These are phyloP conservation scores for Cyclargus thomasi DNA, from an alignment of 1,140 invertebrate species.

Conservation along the genomic window DNA sequence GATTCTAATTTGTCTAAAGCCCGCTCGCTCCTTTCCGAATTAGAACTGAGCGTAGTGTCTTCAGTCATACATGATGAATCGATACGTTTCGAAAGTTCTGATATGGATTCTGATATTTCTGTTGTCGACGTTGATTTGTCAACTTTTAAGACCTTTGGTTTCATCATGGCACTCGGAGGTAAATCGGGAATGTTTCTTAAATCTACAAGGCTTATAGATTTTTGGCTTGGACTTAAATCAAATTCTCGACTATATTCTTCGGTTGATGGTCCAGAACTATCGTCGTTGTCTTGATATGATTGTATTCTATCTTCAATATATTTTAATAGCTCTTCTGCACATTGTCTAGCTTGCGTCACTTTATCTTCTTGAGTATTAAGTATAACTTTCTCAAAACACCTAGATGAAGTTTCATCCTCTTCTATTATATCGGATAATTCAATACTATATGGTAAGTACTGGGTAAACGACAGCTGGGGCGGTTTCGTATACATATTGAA, in stretches of 20 bases:
- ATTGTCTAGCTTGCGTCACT: conserved; percentile 33
- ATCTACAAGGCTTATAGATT: conserved; percentile 63
- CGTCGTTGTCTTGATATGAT: conserved; percentile 37
- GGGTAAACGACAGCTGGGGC: conserved; percentile 41
- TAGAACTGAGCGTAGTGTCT: conserved; percentile 45
- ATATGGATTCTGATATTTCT: conserved; percentile 55
- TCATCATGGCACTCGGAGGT: conserved; percentile 59
- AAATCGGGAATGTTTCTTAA: conserved; percentile 63
- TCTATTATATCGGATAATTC: conserved; percentile 66
- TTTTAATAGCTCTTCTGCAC: conserved; percentile 50
- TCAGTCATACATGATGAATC: conserved; percentile 61
- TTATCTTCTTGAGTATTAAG: conserved; percentile 41
- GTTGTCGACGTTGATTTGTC: conserved; percentile 64
- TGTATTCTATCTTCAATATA: conserved; percentile 56
- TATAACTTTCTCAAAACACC: conserved; percentile 42
- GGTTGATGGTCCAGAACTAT: conserved; percentile 42
- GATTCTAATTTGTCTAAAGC: conserved; percentile 63
- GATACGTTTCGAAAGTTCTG: conserved; percentile 48
- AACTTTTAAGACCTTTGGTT: conserved; percentile 52
- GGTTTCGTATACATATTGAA: conserved; percentile 62
- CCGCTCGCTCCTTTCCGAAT: conserved; percentile 49
- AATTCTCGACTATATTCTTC: conserved; percentile 52
- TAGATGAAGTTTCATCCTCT: conserved; percentile 64
- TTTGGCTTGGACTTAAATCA: conserved; percentile 46
- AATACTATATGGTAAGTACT: conserved; percentile 52